A percentile compares a stretch with the other conserved stretches of the same genome.
These are phyloP conservation scores for Nipponia nippon DNA, from an alignment of 2,113 vertebrate species.

Conservation along the genomic window DNA sequence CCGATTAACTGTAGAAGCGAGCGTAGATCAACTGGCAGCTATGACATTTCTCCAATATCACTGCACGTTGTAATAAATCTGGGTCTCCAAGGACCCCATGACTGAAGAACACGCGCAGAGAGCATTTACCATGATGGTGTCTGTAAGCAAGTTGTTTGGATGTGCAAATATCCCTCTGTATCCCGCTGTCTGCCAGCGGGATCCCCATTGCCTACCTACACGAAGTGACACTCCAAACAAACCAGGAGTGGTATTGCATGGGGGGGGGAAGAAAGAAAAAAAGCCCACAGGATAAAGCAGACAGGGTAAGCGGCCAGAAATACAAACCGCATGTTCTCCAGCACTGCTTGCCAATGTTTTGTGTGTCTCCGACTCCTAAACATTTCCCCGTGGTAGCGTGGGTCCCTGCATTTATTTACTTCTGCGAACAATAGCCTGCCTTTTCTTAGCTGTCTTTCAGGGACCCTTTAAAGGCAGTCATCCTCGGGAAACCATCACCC, in stretches of 20 bases:
- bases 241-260: background rate
- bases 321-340: fast-evolving
- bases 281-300: background rate
- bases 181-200: background rate
- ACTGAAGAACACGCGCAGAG: background rate
- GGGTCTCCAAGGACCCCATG: background rate
- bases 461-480: background rate
- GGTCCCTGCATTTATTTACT: background rate
- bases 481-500: background rate
- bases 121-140: background rate
- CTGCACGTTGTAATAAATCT: background rate
- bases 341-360: background rate
- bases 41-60: background rate
- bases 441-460: background rate
- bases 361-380: background rate
- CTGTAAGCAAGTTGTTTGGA: background rate
- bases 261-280: too few species aligned
- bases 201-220: background rate
- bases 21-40: background rate
- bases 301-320: background rate
- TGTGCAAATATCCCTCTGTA: background rate
- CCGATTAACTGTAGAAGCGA: background rate
- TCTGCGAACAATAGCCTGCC: background rate
- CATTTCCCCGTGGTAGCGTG: background rate
- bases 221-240: background rate